Conservation (phyloP, 2,113 vertebrate species). For the Tapirus terrestris region DNA sequence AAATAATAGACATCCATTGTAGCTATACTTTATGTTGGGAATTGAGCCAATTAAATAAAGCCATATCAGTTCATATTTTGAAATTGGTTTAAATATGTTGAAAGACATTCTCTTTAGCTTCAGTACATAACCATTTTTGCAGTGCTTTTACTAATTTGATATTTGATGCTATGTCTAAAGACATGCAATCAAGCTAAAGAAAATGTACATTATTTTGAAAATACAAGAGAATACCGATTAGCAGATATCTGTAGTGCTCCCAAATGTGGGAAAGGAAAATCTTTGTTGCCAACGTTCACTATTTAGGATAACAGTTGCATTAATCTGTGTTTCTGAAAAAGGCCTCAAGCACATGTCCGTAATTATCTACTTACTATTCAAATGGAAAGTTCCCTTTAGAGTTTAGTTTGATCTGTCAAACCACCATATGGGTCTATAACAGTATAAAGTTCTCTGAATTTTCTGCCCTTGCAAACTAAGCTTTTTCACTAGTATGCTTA, state of each 20-base stretch:
- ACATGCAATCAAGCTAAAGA: neutral
- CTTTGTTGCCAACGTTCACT: neutral
- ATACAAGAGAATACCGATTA: neutral
- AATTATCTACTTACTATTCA: slow-evolving; percentile 45
- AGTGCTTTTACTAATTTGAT: neutral
- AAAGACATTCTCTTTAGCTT: neutral
- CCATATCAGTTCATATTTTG: neutral
- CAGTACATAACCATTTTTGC: neutral
- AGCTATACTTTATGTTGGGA: neutral
- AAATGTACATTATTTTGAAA: slow-evolving; percentile 7
- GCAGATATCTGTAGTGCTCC: neutral
- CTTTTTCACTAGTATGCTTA: slow-evolving; percentile 12
- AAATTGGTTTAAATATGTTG: neutral
- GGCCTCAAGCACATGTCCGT: neutral
- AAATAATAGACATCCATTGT: neutral
- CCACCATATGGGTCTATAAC: neutral
- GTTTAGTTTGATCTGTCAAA: slow-evolving; percentile 53
- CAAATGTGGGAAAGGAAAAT: slow-evolving; percentile 2
- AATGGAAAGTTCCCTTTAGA: slow-evolving; percentile 47
- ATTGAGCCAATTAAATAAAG: neutral
- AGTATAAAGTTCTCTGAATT: slow-evolving; percentile 23
- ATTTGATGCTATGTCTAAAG: slow-evolving; percentile 10
- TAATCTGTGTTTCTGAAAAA: slow-evolving; percentile 15
- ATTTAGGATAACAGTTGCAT: slow-evolving; percentile 4
- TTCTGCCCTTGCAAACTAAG: slow-evolving; percentile 16